Percentiles rank a stretch among this genome's conserved stretches.
Conservation (phyloP, 2,113 vertebrate genomes). For the Calonectris borealis region DNA sequence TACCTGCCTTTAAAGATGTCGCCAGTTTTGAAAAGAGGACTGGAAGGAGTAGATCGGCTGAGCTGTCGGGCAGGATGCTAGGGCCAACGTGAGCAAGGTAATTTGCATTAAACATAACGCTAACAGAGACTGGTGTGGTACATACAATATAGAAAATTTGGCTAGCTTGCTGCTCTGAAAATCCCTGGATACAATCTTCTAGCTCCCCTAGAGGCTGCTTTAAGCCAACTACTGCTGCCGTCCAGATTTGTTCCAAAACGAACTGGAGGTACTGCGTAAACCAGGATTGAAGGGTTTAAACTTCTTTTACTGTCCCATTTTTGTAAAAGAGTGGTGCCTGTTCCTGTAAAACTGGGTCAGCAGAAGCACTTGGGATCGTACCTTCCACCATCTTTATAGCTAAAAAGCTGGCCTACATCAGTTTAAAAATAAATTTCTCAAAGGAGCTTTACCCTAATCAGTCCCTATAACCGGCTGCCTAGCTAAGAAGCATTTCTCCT, state of each 20-base stretch:
- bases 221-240: not conserved
- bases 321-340: not conserved
- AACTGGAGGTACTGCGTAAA: not conserved
- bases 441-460: not conserved
- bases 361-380: conserved; percentile 7
- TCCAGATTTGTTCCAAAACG: not conserved
- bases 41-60: not conserved
- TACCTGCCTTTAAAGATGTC: not conserved
- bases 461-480: not conserved
- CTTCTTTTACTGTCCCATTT: not conserved
- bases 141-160: not conserved
- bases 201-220: conserved; percentile 50
- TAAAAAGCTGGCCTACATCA: conserved; percentile 18
- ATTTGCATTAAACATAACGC: not conserved
- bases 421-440: conserved; percentile 40
- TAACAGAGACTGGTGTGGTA: not conserved
- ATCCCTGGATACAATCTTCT: conserved; percentile 10
- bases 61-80: not conserved
- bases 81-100: not conserved
- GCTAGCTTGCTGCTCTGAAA: not conserved
- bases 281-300: not conserved
- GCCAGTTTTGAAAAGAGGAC: not conserved
- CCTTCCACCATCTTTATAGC: conserved; percentile 22
- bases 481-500: conserved; percentile 3
- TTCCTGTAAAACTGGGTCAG: conserved; percentile 14